Conservation (phyloP, 2,888 invertebrate genomes). For the Hemithea aestivaria region DNA sequence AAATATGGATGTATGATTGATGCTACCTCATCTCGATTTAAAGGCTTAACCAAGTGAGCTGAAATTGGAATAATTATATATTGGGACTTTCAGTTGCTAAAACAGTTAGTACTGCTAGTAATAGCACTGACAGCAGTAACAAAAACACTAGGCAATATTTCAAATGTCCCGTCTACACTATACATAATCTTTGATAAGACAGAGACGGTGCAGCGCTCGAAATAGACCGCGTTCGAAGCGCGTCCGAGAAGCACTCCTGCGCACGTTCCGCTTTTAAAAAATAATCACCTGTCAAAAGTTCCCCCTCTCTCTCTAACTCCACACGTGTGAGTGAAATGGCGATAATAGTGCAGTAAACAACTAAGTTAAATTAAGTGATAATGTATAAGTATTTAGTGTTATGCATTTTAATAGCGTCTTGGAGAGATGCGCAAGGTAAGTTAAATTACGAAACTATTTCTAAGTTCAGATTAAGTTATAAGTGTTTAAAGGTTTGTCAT, state of each 20-base stretch:
- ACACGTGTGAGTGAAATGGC: slow-evolving; percentile 28
- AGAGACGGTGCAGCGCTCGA: slow-evolving; percentile 62
- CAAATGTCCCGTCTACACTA: slow-evolving; percentile 27
- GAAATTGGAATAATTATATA: too few species aligned
- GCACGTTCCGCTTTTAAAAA: slow-evolving; percentile 45
- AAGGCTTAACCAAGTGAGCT: too few species aligned
- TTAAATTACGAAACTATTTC: slow-evolving; percentile 9
- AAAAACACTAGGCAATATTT: too few species aligned
- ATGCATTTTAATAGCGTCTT: slow-evolving; percentile 33
- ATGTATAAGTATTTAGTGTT: slow-evolving; percentile 35
- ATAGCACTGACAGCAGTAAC: too few species aligned
- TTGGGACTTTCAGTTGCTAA: too few species aligned
- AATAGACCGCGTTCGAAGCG: slow-evolving; percentile 60
- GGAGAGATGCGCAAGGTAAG: slow-evolving; percentile 37
- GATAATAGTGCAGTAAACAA: slow-evolving; percentile 20
- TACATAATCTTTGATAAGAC: slow-evolving; percentile 55
- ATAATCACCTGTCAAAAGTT: slow-evolving; percentile 18
- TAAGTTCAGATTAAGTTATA: slow-evolving; percentile 22
- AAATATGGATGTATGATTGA: too few species aligned
- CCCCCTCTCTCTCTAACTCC: slow-evolving; percentile 21
- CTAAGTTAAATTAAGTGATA: slow-evolving; percentile 29
- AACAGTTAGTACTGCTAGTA: too few species aligned
- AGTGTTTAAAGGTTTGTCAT: too few species aligned
- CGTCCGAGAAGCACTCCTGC: slow-evolving; percentile 54
- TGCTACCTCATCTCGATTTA: too few species aligned